Evolutionary conservation across 2,113 vertebrate genomes (phyloP).

Genomic region (Laticauda laticaudata): DNA sequence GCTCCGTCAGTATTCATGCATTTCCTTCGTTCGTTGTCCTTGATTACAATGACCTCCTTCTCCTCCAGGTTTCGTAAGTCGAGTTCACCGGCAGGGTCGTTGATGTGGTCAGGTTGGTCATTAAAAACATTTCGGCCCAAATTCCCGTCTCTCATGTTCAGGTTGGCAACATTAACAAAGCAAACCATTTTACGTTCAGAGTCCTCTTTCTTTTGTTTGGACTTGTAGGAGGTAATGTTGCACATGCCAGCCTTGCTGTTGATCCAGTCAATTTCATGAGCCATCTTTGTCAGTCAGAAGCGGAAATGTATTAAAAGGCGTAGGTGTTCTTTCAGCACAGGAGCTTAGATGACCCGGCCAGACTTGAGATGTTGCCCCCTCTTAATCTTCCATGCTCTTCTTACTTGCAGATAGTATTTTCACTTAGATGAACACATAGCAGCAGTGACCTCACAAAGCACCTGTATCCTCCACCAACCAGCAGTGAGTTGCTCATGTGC

Average conservation of each 20-base stretch:
- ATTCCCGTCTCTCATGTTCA: slow-evolving; percentile 19
- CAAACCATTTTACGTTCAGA: slow-evolving; percentile 13
- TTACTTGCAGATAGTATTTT: neutral
- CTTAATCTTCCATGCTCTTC: slow-evolving; percentile 27
- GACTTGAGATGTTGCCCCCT: slow-evolving; percentile 17
- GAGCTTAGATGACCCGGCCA: slow-evolving; percentile 25
- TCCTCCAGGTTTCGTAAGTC: slow-evolving; percentile 6
- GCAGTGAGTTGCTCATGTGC: neutral
- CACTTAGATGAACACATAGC: slow-evolving; percentile 12
- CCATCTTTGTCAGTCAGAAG: neutral
- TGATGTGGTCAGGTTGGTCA: neutral
- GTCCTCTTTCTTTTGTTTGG: neutral
- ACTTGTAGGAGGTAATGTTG: slow-evolving; percentile 9
- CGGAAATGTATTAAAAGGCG: neutral
- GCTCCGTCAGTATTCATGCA: slow-evolving; percentile 34
- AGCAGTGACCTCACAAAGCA: slow-evolving; percentile 30
- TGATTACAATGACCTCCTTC: slow-evolving; percentile 20
- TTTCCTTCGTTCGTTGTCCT: neutral
- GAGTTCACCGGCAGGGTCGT: neutral
- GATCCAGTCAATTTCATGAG: slow-evolving; percentile 12
- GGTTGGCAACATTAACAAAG: slow-evolving; percentile 12
- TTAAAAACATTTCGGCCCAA: neutral
- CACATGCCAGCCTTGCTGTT: slow-evolving; percentile 17
- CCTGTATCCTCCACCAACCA: slow-evolving; percentile 6
- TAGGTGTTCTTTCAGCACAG: neutral